Conservation (phyloP, 2,797 vertebrate species). For the Intellagama lesueurii region DNA sequence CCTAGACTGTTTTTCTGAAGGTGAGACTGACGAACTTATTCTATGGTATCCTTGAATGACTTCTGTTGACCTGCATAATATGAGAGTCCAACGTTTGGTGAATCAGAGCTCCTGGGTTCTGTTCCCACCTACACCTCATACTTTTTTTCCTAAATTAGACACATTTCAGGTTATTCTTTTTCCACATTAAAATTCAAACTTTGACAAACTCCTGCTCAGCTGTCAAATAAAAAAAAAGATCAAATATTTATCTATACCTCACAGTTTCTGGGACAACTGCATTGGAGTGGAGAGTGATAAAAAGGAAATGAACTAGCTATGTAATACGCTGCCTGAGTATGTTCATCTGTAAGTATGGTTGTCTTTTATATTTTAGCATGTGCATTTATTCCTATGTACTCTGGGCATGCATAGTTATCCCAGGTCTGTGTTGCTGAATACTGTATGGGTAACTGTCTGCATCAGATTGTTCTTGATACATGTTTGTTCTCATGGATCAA, state of each 20-base stretch:
- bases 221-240: constrained; percentile 34
- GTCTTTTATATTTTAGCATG: constrained; percentile 17
- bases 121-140: neutral
- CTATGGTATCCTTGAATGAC: neutral
- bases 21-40: neutral
- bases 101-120: neutral
- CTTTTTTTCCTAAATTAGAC: constrained; percentile 20
- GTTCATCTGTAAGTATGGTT: neutral
- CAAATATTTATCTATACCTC: constrained; percentile 37
- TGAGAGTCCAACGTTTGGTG: neutral
- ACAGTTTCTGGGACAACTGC: constrained; percentile 13
- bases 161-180: constrained; percentile 24
- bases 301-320: neutral
- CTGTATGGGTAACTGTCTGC: neutral
- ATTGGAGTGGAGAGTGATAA: constrained; percentile 17
- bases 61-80: neutral
- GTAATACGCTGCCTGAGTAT: neutral
- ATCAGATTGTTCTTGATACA: neutral
- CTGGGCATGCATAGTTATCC: neutral
- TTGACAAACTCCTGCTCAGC: constrained; percentile 31
- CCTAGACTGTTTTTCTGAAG: neutral
- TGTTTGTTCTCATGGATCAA: neutral
- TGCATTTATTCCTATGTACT: neutral
- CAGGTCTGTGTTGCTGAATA: neutral
- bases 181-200: constrained; percentile 45